phyloP scores from a whole-genome alignment of 2,113 vertebrate species.

The Phasianus colchicus region DNA sequence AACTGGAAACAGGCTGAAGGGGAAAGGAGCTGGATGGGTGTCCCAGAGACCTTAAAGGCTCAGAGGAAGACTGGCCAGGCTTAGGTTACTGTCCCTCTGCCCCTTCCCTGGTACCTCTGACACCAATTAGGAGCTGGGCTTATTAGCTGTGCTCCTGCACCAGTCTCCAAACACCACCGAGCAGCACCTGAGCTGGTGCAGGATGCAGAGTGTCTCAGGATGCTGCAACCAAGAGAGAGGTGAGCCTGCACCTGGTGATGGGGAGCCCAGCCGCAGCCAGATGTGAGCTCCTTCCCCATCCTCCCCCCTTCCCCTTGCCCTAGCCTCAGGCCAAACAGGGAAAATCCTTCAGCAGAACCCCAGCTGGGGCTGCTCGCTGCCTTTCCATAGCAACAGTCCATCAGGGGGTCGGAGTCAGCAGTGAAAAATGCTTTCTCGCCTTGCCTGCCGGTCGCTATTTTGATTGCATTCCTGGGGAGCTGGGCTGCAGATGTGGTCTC shows the following conservation, averaged over 20 bases:
- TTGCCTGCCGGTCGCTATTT: conserved; percentile 28
- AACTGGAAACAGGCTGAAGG: conserved; percentile 26
- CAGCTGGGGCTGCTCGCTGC: conserved; percentile 53
- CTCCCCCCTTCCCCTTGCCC: conserved; percentile 5
- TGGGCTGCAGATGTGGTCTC: conserved; percentile 56
- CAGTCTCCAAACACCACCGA: background rate
- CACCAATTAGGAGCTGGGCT: background rate
- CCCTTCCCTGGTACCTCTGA: background rate
- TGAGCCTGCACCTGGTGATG: conserved; percentile 18
- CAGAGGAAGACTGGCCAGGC: background rate
- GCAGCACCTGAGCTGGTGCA: background rate
- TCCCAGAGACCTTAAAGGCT: background rate
- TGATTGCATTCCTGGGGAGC: conserved; percentile 51
- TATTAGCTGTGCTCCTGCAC: background rate
- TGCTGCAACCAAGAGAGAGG: conserved; percentile 43
- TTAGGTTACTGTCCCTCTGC: background rate
- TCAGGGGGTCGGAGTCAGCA: conserved; percentile 41
- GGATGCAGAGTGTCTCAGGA: background rate
- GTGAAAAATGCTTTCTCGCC: background rate
- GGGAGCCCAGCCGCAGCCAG: background rate
- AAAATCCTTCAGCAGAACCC: conserved; percentile 49
- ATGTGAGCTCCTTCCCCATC: background rate
- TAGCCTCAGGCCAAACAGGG: background rate
- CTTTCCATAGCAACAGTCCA: conserved; percentile 63
- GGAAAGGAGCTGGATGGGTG: conserved; percentile 17